Conservation (phyloP, 2,888 invertebrate species). For the Xanthorhoe spadicearia region DNA sequence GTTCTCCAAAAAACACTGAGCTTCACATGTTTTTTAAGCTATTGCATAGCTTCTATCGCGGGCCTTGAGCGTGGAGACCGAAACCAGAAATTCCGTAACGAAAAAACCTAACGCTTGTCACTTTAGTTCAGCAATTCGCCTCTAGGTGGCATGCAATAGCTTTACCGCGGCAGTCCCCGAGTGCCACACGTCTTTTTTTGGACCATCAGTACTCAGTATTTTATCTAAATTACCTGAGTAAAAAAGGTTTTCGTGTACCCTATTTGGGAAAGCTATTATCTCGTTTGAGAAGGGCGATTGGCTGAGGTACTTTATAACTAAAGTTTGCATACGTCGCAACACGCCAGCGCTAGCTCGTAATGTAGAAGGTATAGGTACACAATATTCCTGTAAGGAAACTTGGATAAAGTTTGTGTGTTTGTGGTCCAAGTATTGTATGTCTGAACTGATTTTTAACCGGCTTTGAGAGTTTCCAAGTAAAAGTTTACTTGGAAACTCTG, state of each 20-base stretch:
- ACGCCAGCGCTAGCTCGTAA: background rate
- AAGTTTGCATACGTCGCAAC: constrained; percentile 10
- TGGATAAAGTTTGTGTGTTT: background rate
- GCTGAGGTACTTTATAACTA: constrained; percentile 1
- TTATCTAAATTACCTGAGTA: background rate
- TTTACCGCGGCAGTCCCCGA: too few relatives aligned
- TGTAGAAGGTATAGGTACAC: background rate
- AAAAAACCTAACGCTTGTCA: too few relatives aligned
- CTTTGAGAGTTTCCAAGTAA: too few relatives aligned
- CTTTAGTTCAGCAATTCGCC: too few relatives aligned
- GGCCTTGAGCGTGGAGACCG: too few relatives aligned
- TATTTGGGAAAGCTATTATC: background rate
- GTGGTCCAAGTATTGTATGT: background rate
- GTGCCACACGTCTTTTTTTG: too few relatives aligned
- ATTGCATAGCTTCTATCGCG: too few relatives aligned
- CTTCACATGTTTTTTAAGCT: too few relatives aligned
- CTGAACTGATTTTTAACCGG: background rate
- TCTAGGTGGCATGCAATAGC: too few relatives aligned
- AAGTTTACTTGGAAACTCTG: too few relatives aligned
- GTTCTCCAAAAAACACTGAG: too few relatives aligned
- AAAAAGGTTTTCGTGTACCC: background rate
- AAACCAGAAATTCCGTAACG: too few relatives aligned
- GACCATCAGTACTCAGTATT: background rate
- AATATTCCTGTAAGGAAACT: background rate
- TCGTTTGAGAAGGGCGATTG: background rate